Percentiles rank a stretch among this genome's conserved stretches.
Conservation (phyloP, 2,797 vertebrate genomes). For the Falco peregrinus region DNA sequence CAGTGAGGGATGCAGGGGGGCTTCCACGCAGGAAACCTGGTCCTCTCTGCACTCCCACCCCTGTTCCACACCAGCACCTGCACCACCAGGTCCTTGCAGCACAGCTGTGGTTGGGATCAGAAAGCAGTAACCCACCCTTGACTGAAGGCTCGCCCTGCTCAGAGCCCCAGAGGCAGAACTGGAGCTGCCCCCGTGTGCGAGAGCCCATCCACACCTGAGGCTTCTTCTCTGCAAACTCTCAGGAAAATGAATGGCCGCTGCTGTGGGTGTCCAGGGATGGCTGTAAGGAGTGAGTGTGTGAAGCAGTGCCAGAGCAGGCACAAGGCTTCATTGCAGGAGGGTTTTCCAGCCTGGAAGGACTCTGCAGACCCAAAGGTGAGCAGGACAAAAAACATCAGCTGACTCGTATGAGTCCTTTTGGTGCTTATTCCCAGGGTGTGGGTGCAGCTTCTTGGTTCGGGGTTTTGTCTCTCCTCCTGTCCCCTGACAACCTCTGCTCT, state of each 20-base stretch:
- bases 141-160: not conserved
- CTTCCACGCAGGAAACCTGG: not conserved
- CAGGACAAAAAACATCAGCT: not conserved
- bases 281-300: not conserved
- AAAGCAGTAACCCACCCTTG: not conserved
- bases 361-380: not conserved
- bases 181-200: not conserved
- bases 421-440: not conserved
- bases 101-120: not conserved
- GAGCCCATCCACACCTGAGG: not conserved
- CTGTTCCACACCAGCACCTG: not conserved
- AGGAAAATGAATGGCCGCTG: not conserved
- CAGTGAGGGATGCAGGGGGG: not conserved
- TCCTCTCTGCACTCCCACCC: not conserved
- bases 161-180: fast-evolving
- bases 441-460: not conserved
- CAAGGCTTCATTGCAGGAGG: not conserved
- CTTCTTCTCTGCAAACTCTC: not conserved
- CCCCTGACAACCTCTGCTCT: not conserved
- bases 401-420: not conserved
- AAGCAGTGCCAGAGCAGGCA: not conserved
- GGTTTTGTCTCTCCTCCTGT: not conserved
- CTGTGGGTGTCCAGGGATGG: fast-evolving
- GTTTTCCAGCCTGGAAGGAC: not conserved
- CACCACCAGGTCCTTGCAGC: not conserved